A percentile compares a stretch with the other conserved stretches of the same genome.
Evolutionary conservation across 2,888 invertebrate genomes (phyloP).

Genomic region (Hylaea fasciaria): DNA sequence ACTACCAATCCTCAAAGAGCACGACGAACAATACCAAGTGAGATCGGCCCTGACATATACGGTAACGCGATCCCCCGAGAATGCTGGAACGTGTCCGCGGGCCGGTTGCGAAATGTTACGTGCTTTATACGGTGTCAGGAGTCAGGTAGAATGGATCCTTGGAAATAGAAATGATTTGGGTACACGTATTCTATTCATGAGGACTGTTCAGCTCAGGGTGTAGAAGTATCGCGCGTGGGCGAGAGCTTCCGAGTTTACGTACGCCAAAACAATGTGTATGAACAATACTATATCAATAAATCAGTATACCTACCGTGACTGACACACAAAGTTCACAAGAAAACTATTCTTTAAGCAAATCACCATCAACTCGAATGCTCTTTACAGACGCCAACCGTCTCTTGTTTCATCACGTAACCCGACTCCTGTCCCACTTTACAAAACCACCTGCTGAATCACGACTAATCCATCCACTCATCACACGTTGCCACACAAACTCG

Average conservation of each 20-base stretch:
- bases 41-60: conserved; percentile 41
- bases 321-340: too few species aligned
- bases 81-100: conserved; percentile 30
- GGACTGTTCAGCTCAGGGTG: too few species aligned
- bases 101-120: conserved; percentile 36
- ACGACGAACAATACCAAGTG: conserved; percentile 13
- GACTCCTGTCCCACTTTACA: conserved; percentile 41
- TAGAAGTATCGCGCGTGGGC: too few species aligned
- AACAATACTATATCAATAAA: too few species aligned
- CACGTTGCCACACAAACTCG: conserved; percentile 10
- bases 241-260: too few species aligned
- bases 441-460: conserved; percentile 26
- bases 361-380: too few species aligned
- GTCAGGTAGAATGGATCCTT: conserved; percentile 1
- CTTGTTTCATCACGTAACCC: conserved; percentile 43
- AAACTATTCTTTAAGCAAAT: too few species aligned
- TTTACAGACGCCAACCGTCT: not conserved
- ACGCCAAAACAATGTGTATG: too few species aligned
- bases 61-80: conserved; percentile 41
- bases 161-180: conserved; percentile 12
- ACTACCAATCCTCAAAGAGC: conserved; percentile 9
- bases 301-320: too few species aligned
- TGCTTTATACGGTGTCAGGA: conserved; percentile 23
- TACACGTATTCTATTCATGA: not conserved
- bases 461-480: conserved; percentile 4